Conservation (phyloP, 2,797 vertebrate genomes). For the Acanthurus lineatus region DNA sequence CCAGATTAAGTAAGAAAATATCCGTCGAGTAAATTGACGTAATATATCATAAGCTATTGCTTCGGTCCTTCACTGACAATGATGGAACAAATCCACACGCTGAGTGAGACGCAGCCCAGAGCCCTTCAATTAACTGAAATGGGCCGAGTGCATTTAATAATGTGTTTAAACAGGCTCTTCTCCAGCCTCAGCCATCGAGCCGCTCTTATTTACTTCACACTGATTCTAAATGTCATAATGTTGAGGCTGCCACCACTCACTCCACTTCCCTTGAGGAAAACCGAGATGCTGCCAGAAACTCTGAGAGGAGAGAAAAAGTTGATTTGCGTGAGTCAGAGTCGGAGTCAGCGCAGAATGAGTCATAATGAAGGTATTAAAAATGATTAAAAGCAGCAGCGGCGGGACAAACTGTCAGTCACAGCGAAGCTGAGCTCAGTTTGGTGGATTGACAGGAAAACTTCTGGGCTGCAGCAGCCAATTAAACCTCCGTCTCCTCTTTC, state of each 20-base stretch:
- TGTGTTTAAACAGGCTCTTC: constrained; percentile 55
- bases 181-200: constrained; percentile 31
- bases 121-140: constrained; percentile 55
- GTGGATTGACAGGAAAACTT: no score
- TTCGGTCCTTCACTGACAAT: constrained; percentile 1
- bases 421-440: no score
- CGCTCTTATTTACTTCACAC: constrained; percentile 52
- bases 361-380: no score
- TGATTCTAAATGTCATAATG: constrained; percentile 49
- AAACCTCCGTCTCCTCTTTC: no score
- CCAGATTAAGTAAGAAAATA: constrained; percentile 50
- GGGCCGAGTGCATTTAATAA: constrained; percentile 55
- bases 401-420: no score
- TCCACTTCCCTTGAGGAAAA: constrained; percentile 29
- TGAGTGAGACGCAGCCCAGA: constrained; percentile 31
- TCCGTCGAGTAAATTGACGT: constrained; percentile 33
- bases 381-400: no score
- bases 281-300: constrained; percentile 2
- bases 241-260: constrained; percentile 38
- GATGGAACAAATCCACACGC: constrained; percentile 1
- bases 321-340: no score
- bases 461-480: no score
- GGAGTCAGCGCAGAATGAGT: no score
- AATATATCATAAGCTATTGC: constrained; percentile 45
- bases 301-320: neutral